Base-by-base conservation (phyloP, 2,888 invertebrate species). In the Dynastes hyllus region DNA sequence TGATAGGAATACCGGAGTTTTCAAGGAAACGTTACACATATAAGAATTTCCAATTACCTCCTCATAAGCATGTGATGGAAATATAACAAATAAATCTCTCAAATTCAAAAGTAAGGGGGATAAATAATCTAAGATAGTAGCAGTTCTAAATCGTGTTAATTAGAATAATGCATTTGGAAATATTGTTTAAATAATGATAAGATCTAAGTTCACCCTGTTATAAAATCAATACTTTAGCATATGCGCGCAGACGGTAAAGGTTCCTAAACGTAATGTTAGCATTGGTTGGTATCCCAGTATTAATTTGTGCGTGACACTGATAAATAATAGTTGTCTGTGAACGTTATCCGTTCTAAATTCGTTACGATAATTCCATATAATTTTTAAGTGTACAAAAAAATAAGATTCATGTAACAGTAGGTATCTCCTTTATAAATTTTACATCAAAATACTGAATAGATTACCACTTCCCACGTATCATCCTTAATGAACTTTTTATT, bases 151-250 rank as follows among this genome's bases (percentile, higher is more conserved):
- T 22, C 16, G 27, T 58, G 3, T 58, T 58, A 58, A 16, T n/a
- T 16, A 58, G 9, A 58, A 22, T 16, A 22, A 58, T 58, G 29
- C 2, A 63, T 63, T 63, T 63, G 1, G 3, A 53, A 53, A 5
- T 58, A 63, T 13, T 63, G 29, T 11, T 11, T 32, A 32, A 29
- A 63, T 63, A 29, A 4, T 22, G 22, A 22, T 22, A 22, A 22
- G 22, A 11, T 22, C 2, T 9, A 27, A 27, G 2, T 22, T 27
- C 13, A 22, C 27, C 5, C 63, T 32, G 11, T 32, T 13, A 63
- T 29, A 63, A 61, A 61, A 73, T 73, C 73, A 73, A 73, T 73
- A 73, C 61, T 73, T 45, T 61, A 32, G 55, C 37, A 22, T 53
- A 29, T 73, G 73, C 73, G 73, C 73, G 45, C 9, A 32, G 29